Evolutionary conservation across 2,113 vertebrate species (phyloP).

Genomic region (Montifringilla adamsi): DNA sequence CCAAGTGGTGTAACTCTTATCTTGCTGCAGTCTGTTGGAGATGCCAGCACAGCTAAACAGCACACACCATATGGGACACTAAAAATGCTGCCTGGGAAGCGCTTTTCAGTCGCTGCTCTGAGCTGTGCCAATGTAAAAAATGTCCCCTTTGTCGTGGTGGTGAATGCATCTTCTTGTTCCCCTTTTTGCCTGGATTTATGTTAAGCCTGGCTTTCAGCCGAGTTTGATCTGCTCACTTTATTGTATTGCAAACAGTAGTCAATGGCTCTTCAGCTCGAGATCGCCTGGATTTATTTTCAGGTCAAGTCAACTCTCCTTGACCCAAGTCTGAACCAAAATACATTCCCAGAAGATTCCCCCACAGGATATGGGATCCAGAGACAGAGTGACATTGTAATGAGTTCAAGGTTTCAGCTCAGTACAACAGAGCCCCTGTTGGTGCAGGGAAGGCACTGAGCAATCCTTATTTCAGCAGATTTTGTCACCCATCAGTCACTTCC

Average conservation of each 20-base stretch:
- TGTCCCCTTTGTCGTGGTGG: constrained; percentile 28
- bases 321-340: constrained; percentile 59
- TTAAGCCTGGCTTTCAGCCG: not conserved
- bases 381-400: constrained; percentile 60
- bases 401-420: constrained; percentile 13
- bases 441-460: not conserved
- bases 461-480: not conserved
- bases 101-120: not conserved
- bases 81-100: not conserved
- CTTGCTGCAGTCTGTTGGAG: not conserved
- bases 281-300: constrained; percentile 64
- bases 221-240: constrained; percentile 57
- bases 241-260: constrained; percentile 67
- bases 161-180: constrained; percentile 61
- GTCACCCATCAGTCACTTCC: not conserved
- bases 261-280: constrained; percentile 52
- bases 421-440: constrained; percentile 15
- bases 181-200: constrained; percentile 50
- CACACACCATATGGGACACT: not conserved
- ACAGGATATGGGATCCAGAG: constrained; percentile 13
- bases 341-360: constrained; percentile 57
- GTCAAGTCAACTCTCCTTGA: constrained; percentile 67
- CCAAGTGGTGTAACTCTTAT: not conserved
- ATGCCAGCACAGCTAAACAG: not conserved
- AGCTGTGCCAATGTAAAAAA: constrained; percentile 22